Base-by-base conservation (phyloP, 1,140 invertebrate genomes). In the Belonocnema kinseyi region DNA sequence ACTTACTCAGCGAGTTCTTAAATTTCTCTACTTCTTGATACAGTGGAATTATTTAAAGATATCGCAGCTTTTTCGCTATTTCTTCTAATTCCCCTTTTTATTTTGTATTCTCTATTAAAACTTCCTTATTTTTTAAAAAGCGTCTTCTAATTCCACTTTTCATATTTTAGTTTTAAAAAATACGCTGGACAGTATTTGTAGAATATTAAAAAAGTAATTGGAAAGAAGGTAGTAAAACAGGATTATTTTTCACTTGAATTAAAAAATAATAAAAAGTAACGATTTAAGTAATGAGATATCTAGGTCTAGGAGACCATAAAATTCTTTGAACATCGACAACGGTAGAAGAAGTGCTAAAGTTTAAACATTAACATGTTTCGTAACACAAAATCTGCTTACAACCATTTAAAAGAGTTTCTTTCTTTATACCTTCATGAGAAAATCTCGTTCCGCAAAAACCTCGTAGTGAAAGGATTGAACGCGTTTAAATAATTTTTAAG, bases 311-410 rank as follows among this genome's bases (percentile, higher is more conserved):
- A 61, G 58, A 33, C 13, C 58, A 61, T 61, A 61, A 61, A 61
- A 61, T 33, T 33, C 21, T 21, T 26, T 61, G 58, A 33, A 14
- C 58, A 61, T 61, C 58, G 21, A 12, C 26, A 54, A 54, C 7
- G 17, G 16, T 54, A 54, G 19, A 61, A 33, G 58, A 33, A 61
- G 56, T 61, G 56, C 56, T 17, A 33, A 33, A 3, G 5, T 53
- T 26, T 19, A 61, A 61, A 19, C 58, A 33, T 61, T 33, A 61
- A 61, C 26, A 0, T 2, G 58, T 61, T 61, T 61, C 58, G 19
- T 61, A 61, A 61, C 21, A 61, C 58, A 61, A 61, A 61, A 61
- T 61, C 58, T 61, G 58, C 16, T 61, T 61, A 61, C 58, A 61
- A 33, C 21, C 33, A 61, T 13, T 61, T 61, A 61, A 61, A 61